These are phyloP conservation scores for Hemibagrus guttatus DNA, from an alignment of 2,797 vertebrate species.

Conservation along the genomic window DNA sequence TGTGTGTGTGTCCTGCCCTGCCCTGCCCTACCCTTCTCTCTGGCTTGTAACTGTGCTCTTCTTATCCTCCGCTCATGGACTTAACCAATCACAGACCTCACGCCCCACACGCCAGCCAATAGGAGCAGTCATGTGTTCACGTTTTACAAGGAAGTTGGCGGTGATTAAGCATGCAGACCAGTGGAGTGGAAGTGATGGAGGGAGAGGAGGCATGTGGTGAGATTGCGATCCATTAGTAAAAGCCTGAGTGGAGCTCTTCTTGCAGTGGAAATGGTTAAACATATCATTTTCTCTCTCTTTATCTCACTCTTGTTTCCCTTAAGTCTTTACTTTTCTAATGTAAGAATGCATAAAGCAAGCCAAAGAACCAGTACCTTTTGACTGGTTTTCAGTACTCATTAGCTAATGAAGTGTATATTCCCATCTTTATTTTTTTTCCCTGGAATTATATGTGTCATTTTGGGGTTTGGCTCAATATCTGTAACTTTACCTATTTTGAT, in stretches of 20 bases:
- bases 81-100: no score
- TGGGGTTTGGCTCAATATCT: background rate
- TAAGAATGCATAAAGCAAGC: background rate
- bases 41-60: no score
- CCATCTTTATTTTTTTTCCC: background rate
- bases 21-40: no score
- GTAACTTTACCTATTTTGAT: background rate
- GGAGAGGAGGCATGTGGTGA: slow-evolving; percentile 9
- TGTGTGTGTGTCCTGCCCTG: slow-evolving; percentile 43
- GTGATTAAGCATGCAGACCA: slow-evolving; percentile 75
- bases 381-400: background rate
- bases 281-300: slow-evolving; percentile 10
- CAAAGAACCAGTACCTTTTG: background rate
- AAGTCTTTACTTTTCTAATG: no score
- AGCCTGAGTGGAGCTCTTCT: slow-evolving; percentile 50
- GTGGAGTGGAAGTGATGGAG: slow-evolving; percentile 64
- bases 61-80: no score
- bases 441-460: background rate
- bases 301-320: background rate
- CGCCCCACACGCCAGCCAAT: no score
- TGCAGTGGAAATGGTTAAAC: background rate
- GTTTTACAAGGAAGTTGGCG: slow-evolving; percentile 66
- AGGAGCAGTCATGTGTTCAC: slow-evolving; percentile 64
- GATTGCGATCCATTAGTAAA: slow-evolving; percentile 64
- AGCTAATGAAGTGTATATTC: background rate